Percentiles rank a stretch among this genome's conserved stretches.
These are phyloP conservation scores for Neoscelio sp. DNA, from an alignment of 2,888 invertebrate species.

Conservation along the genomic window DNA sequence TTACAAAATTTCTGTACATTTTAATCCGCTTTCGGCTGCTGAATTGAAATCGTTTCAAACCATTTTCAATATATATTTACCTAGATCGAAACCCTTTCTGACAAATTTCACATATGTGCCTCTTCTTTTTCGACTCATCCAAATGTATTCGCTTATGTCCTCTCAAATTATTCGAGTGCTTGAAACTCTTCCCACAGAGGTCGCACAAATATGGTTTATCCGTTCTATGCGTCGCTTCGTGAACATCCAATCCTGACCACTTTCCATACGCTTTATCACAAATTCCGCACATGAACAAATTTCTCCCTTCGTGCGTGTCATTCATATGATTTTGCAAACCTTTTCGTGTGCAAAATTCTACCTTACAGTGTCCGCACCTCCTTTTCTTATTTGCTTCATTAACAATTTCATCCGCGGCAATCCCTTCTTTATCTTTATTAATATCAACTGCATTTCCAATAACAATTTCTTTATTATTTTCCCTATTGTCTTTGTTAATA, in stretches of 20 bases:
- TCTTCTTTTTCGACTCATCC: constrained; percentile 77
- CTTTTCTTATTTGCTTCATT: constrained; percentile 37
- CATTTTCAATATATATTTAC: constrained; percentile 64
- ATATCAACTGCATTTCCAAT: background rate
- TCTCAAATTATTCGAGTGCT: constrained; percentile 79
- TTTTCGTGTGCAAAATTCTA: constrained; percentile 69
- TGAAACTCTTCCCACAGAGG: constrained; percentile 81
- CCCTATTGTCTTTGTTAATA: too few relatives aligned
- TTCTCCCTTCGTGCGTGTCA: constrained; percentile 70
- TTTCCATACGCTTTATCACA: constrained; percentile 77
- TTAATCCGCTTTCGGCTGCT: too few relatives aligned
- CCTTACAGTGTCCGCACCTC: constrained; percentile 74
- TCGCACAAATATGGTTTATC: constrained; percentile 80
- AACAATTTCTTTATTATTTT: too few relatives aligned
- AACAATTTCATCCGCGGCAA: background rate
- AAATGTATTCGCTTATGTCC: constrained; percentile 80
- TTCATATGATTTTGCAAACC: constrained; percentile 74
- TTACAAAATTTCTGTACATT: too few relatives aligned
- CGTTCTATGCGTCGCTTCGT: constrained; percentile 77
- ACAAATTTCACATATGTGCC: constrained; percentile 82
- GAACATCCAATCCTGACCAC: constrained; percentile 78
- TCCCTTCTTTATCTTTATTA: background rate
- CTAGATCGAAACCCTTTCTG: constrained; percentile 82
- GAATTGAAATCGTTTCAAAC: background rate
- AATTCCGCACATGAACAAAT: constrained; percentile 74